Conservation (phyloP, 2,797 vertebrate species). For the Artibeus lituratus region DNA sequence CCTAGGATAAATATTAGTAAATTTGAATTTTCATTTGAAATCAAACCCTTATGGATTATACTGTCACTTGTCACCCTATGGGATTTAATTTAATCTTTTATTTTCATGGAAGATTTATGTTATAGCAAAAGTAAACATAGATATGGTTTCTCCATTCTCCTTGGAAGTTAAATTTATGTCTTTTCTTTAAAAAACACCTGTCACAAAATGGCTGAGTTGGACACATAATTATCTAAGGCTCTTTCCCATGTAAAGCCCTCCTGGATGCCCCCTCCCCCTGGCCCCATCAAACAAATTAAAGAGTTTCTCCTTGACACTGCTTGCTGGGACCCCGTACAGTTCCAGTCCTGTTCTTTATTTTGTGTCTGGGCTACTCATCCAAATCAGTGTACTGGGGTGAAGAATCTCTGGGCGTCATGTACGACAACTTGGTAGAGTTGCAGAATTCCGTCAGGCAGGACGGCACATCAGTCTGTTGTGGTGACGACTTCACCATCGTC, state of each 20-base stretch:
- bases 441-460: background rate
- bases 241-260: background rate
- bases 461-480: background rate
- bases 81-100: background rate
- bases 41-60: background rate
- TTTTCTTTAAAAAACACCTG: background rate
- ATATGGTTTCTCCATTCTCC: background rate
- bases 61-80: background rate
- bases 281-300: background rate
- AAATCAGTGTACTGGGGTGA: background rate
- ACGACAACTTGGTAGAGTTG: background rate
- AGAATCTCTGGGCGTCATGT: background rate
- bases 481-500: background rate
- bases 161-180: background rate
- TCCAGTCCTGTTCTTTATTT: background rate
- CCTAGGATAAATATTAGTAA: background rate
- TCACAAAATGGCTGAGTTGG: background rate
- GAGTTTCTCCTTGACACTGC: background rate
- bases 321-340: background rate
- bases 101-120: background rate
- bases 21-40: conserved; percentile 21
- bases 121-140: background rate
- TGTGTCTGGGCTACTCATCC: background rate
- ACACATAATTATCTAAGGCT: background rate
- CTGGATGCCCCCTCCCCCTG: background rate